Evolutionary conservation across 23 tunicate species (phyloP), one percentile per base, ranked within the genome.

Genomic region (Styela plicata): DNA sequence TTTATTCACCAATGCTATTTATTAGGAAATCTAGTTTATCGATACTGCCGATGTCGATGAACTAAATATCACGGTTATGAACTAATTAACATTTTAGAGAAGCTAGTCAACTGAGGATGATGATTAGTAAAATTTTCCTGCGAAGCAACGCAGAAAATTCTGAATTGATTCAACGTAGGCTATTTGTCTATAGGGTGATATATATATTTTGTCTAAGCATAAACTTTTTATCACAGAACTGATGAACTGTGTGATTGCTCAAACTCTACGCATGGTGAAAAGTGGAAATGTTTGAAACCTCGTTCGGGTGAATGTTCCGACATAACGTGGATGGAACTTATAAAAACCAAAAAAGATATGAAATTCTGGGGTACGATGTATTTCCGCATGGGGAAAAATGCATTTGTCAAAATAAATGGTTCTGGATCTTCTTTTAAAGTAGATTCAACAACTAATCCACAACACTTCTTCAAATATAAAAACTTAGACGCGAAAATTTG

Each of bases 221-320:
- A 22, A 21, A n/a, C n/a, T n/a, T 69, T 34, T 73, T 34, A 73
- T 73, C 29, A 13, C 36, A 73, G 78, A 22, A 16, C 52, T 18
- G 78, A 73, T 16, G 44, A 32, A 32, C 17, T 73, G 16, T 85
- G 89, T 57, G 63, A 85, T 28, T 85, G 68, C 52, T 20, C 69
- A 36, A 85, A 85, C 2, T 83, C 89, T 18, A 52, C 83, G 35
- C 82, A 78, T 79, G 78, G 69, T 5, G 89, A 85, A 33, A 66
- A 77, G 16, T 78, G 78, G 78, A 64, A 52, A 0, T 85, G 89
- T 37, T 13, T 70, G 33, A 22, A 24, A 44, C 89, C 89, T 0
- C 78, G 69, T 16, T 85, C 89, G 78, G 83, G 83, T n/a, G 69
- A 77, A 28, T 85, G 89, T 63, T 13, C 57, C 13, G 57, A 81